Evolutionary conservation across 2,797 vertebrate genomes (phyloP), one percentile per base, ranked within the genome.

Genomic region (Oophaga sylvatica): DNA sequence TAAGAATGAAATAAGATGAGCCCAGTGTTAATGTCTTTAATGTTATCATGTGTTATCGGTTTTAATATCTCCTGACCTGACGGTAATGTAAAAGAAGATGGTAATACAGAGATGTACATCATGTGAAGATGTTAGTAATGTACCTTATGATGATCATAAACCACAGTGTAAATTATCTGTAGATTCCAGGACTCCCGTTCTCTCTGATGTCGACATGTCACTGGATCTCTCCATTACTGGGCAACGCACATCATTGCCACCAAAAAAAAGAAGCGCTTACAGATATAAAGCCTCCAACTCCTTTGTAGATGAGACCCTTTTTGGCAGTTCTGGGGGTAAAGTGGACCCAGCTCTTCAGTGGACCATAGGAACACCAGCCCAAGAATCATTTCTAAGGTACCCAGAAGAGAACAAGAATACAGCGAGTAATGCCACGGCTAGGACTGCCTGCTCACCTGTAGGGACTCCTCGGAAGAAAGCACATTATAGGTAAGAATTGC

Each of bases 251-350:
- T 84, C 90, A 48, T 90, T 71, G 20, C 48, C 78, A 48, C 90
- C 87, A 31, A 90, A 70, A 77, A 89, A 83, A 56, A 60, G 62
- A n/a, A 81, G 83, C 0, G 41, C 90, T 65, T 86, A 7, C 80
- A 83, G 90, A 81, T 86, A 85, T 60, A 92, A 91, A 79, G 92
- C 90, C 22, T 92, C 91, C 53, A 12, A 91, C 0, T 95, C 94
- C 0, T 95, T 91, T 0, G 93, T 94, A 85, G 95, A 95, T 12
- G 94, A 95, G 90, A 92, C 93, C 1, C 90, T 95, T 12, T 95
- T 95, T 87, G 93, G 94, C 56, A 91, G 89, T 81, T 63, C 59
- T 0, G 84, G 89, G n/a, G 15, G 88, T 10, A 90, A 84, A 59
- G 67, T 91, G 26, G 91, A 85, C 16, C 93, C 94, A 71, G 90